Evolutionary conservation across 2,113 vertebrate species (phyloP).

Genomic region (Cervus canadensis): DNA sequence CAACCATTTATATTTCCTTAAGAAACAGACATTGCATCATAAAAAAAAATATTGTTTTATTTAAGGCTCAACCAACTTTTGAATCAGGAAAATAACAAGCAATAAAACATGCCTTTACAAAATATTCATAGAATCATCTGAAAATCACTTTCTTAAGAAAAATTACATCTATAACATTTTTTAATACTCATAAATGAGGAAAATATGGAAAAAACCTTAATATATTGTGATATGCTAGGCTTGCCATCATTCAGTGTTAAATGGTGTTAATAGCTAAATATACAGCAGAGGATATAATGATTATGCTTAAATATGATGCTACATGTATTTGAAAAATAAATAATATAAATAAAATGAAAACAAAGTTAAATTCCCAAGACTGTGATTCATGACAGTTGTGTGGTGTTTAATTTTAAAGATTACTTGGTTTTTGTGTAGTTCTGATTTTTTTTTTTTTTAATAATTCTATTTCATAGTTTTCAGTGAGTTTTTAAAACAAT

Average conservation of each 20-base stretch:
- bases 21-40: slow-evolving; percentile 33
- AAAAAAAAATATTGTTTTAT: slow-evolving; percentile 16
- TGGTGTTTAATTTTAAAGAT: background rate
- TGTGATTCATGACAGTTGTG: background rate
- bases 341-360: background rate
- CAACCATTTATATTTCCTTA: slow-evolving; percentile 18
- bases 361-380: background rate
- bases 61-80: slow-evolving; percentile 23
- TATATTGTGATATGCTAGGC: background rate
- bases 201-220: background rate
- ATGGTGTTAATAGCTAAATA: background rate
- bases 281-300: background rate
- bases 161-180: background rate
- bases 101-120: background rate
- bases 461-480: background rate
- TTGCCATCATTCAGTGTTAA: background rate
- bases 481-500: background rate
- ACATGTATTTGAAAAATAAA: background rate
- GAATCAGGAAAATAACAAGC: slow-evolving; percentile 1
- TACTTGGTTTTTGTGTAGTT: background rate
- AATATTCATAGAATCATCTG: background rate
- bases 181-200: background rate
- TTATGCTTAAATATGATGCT: background rate
- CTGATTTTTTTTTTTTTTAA: background rate
- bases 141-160: background rate